Evolutionary conservation across 2,888 invertebrate species (phyloP), one percentile per base, ranked within the genome.

Genomic region (Digitonthophagus gazella): DNA sequence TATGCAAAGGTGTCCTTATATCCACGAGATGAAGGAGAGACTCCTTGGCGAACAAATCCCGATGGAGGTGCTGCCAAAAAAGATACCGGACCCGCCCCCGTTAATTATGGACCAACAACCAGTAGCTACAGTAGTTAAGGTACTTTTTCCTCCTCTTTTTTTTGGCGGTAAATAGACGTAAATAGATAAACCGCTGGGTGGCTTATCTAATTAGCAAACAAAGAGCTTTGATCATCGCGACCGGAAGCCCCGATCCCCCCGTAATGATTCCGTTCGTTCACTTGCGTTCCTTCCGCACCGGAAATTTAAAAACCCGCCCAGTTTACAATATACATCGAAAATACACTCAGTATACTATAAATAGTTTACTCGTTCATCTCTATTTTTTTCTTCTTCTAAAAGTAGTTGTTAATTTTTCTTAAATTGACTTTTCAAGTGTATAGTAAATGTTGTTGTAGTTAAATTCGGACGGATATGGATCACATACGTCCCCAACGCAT

Each of bases 1-100:
- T 84, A 92, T 91, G 91, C 92, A 91, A 87, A 90, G 93, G 85
- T 94, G 93, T 87, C 94, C 94, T 80, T 94, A 94, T 87, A 91
- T 94, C 85, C 93, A 93, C 88, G 94, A 94, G 89, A 94, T 94
- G 94, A 93, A 93, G 87, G 93, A 94, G 89, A 91, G 94, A 80
- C 87, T 94, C 85, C 88, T 94, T 78, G 91, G 91, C 80, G 89
- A 91, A 81, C 88, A 88, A 80, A 83, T 88, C 79, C 88, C 88
- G 75, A 85, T 88, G 85, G 89, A 88, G 78, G 85, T 86, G 77
- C 84, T 88, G 78, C 83, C 85, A 69, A 86, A 86, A 77, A 82
- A 84, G 78, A 78, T 81, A 68, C 80, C 82, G 71, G 79, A 81
- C 72, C 79, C 80, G 70, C 81, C 83, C 70, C 80, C 84, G 80